Percentiles rank a stretch among this genome's conserved stretches.
Evolutionary conservation across 1,140 invertebrate genomes (phyloP).

Genomic region (Episyrphus balteatus): DNA sequence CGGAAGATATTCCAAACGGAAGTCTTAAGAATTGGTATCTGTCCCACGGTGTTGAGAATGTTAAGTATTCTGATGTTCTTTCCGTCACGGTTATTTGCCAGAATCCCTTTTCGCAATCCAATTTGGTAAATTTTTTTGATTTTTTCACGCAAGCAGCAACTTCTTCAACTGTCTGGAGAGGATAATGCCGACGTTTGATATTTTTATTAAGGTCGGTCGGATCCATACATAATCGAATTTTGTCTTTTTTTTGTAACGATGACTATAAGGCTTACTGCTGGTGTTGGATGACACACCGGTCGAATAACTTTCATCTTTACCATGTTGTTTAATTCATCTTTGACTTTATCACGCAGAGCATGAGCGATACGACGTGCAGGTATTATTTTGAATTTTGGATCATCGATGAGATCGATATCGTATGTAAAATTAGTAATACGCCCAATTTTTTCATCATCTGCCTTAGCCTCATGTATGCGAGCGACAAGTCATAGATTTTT

Average conservation of each 20-base stretch:
- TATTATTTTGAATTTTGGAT: too few relatives aligned
- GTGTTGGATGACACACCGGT: slow-evolving; percentile 23
- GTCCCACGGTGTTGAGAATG: slow-evolving; percentile 29
- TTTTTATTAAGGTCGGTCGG: slow-evolving; percentile 31
- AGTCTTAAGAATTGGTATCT: slow-evolving; percentile 21
- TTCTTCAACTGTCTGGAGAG: slow-evolving; percentile 21
- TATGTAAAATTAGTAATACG: slow-evolving; percentile 10
- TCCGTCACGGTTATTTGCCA: slow-evolving; percentile 33
- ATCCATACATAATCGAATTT: slow-evolving; percentile 32
- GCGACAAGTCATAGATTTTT: too few relatives aligned
- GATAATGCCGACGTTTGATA: slow-evolving; percentile 24
- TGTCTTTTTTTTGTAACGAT: slow-evolving; percentile 19
- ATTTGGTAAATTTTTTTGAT: slow-evolving; percentile 16
- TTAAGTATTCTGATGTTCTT: slow-evolving; percentile 18
- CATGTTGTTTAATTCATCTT: slow-evolving; percentile 22
- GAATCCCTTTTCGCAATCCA: slow-evolving; percentile 17
- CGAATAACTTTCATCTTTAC: slow-evolving; percentile 14
- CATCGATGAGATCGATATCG: slow-evolving; percentile 9
- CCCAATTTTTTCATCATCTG: slow-evolving; percentile 10
- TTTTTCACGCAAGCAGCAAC: background rate
- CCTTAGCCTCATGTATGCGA: too few relatives aligned
- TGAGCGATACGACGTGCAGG: slow-evolving; percentile 14
- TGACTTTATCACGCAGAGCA: slow-evolving; percentile 18
- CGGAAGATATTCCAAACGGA: slow-evolving; percentile 22
- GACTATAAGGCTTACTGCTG: slow-evolving; percentile 28